Evolutionary conservation across 1,140 invertebrate genomes (phyloP), one percentile per base, ranked within the genome.

Genomic region (Solen grandis): DNA sequence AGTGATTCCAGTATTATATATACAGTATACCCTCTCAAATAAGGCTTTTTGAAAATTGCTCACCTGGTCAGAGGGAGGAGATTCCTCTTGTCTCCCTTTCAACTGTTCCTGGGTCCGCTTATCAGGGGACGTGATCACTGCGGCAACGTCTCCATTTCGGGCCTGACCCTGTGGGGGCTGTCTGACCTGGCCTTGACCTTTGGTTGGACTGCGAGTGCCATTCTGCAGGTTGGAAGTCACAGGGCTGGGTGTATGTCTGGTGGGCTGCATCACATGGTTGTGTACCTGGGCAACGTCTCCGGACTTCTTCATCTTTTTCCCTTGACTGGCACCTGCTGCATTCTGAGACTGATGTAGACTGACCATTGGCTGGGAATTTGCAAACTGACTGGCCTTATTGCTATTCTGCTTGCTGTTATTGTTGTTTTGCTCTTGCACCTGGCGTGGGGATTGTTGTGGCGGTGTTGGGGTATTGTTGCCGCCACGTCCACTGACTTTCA

Each of bases 21-120:
- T n/a, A n/a, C n/a, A n/a, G n/a, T n/a, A n/a, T n/a, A n/a, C n/a
- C n/a, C n/a, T n/a, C n/a, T n/a, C n/a, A n/a, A n/a, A n/a, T n/a
- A n/a, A n/a, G n/a, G n/a, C n/a, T n/a, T n/a, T n/a, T n/a, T n/a
- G n/a, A n/a, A n/a, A n/a, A n/a, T n/a, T n/a, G 41, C 52, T 33
- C 10, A 80, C 77, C 69, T 80, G 77, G 29, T 80, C 77, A 29
- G 68, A 66, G 27, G 68, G 68, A 33, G 77, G 77, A 14, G 77
- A 66, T 1, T 63, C 68, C 8, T 80, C 66, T 25, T 33, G 57
- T 50, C 60, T 62, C 25, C 3, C 41, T 41, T 57, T 70, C 10
- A 31, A 27, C 27, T 50, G 55, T 27, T 80, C 68, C 62, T 65
- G 59, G 22, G 16, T 65, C 50, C 52, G 54, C 5, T 65, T 33